These are phyloP conservation scores for Oryzias curvinotus DNA, from an alignment of 2,113 vertebrate species.

Conservation along the genomic window DNA sequence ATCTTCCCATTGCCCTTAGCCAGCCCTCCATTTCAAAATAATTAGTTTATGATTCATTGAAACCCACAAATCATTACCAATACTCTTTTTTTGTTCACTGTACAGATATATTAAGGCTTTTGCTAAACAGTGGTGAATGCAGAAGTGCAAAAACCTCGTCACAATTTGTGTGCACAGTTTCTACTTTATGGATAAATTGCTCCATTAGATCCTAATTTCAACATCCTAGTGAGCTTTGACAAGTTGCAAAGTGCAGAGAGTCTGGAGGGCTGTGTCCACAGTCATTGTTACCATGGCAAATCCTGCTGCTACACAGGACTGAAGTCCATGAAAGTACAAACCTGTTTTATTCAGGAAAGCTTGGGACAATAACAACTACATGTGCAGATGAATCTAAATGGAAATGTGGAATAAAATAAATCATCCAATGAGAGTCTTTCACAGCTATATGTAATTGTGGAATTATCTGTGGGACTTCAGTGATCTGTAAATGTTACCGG, in stretches of 20 bases:
- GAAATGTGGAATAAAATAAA: background rate
- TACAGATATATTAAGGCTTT: constrained; percentile 19
- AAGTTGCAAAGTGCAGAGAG: constrained; percentile 7
- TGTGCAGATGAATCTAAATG: constrained; percentile 8
- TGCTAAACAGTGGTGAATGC: background rate
- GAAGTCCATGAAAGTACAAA: constrained; percentile 37
- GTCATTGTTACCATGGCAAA: constrained; percentile 46
- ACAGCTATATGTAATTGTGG: background rate
- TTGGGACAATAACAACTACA: background rate
- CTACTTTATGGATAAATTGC: constrained; percentile 38
- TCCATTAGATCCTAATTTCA: constrained; percentile 37
- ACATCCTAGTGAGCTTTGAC: constrained; percentile 8
- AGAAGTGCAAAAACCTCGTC: constrained; percentile 23
- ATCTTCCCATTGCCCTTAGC: constrained; percentile 13
- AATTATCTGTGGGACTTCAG: background rate
- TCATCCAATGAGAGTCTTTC: constrained; percentile 1
- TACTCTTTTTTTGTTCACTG: background rate
- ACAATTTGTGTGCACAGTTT: constrained; percentile 23
- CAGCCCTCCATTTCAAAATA: constrained; percentile 30
- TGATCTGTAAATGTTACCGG: background rate
- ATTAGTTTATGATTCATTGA: constrained; percentile 64
- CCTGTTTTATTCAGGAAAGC: background rate
- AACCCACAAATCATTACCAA: constrained; percentile 30
- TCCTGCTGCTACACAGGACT: constrained; percentile 38
- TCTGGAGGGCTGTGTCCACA: constrained; percentile 10